Conservation (phyloP, 2,113 vertebrate genomes). For the Eclectus roratus region DNA sequence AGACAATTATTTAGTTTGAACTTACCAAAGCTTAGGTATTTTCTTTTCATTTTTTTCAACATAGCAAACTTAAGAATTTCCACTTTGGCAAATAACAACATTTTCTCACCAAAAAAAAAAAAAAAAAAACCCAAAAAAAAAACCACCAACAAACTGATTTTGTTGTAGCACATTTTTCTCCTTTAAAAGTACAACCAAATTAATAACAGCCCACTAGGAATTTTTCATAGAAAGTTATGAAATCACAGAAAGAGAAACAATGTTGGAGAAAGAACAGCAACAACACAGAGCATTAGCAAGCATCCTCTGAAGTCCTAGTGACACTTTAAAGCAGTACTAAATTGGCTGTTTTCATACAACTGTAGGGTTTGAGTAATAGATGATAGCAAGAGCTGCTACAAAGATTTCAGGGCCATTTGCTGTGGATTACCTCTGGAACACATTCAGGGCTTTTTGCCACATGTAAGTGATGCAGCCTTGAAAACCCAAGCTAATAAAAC, state of each 20-base stretch:
- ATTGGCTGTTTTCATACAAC: neutral
- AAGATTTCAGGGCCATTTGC: neutral
- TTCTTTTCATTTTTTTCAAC: slow-evolving; percentile 5
- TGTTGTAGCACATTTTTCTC: neutral
- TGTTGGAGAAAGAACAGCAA: neutral
- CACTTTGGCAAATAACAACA: neutral
- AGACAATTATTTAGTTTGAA: neutral
- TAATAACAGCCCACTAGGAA: neutral
- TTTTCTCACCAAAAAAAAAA: neutral
- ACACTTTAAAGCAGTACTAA: neutral
- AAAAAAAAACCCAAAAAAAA: neutral
- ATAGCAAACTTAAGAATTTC: neutral
- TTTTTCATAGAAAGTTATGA: slow-evolving; percentile 3
- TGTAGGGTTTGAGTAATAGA: neutral
- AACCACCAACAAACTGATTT: neutral
- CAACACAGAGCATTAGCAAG: neutral
- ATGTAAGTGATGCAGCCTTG: neutral
- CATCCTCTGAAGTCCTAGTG: neutral
- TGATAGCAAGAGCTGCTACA: neutral
- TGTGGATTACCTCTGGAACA: neutral
- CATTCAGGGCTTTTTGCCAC: slow-evolving; percentile 18
- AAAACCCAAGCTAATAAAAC: neutral
- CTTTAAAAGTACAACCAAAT: neutral
- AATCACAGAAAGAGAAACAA: neutral
- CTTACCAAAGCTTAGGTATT: neutral